Base-by-base conservation (phyloP, 2,888 invertebrate genomes). In the Cancer borealis region DNA sequence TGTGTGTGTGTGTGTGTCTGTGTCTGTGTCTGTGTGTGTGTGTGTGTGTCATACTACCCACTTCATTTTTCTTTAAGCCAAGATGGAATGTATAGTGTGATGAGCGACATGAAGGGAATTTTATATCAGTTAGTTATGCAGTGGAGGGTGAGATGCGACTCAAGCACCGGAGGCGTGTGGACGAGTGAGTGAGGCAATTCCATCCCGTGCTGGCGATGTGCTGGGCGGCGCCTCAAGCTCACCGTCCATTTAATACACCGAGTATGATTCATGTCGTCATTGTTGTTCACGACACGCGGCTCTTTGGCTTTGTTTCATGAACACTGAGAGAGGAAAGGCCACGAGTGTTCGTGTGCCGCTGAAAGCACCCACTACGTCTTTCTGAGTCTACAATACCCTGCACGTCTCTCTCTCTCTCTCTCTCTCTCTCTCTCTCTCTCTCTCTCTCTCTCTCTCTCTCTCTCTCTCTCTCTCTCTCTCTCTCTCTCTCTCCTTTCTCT, bases 121-220 rank as follows among this genome's bases (percentile, higher is more conserved):
- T 84, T 84, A 17, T 84, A 84, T 84, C 39, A 84, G 84, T 84
- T 12, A 84, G 30, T 84, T 39, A 39, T 8, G 39, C 39, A 12
- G 84, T 39, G 84, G 10, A 26, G 79, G 84, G 84, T 14, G 17
- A 10, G 84, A 84, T 30, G 84, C 14, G 39, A 14, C 60, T 21
- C 17, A 60, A 21, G 21, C 17, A 60, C 21, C 2, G 60, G 60
- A 60, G 84, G 84, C 14, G 84, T 84, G 84, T 30, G 84, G 84
- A 84, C 39, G 84, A 84, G 84, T 84, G 30, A 84, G 84, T 84
- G 84, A 84, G 84, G 84, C 84, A 39, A 84, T 84, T 84, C 84
- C 84, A 30, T 39, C 39, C 30, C 14, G 84, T 39, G 39, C 84
- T 84, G 84, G 84, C 84, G 39, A 17, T 14, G 39, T 84, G 84